phyloP scores from a whole-genome alignment of 23 tunicate genomes.

The Botrylloides violaceus region DNA sequence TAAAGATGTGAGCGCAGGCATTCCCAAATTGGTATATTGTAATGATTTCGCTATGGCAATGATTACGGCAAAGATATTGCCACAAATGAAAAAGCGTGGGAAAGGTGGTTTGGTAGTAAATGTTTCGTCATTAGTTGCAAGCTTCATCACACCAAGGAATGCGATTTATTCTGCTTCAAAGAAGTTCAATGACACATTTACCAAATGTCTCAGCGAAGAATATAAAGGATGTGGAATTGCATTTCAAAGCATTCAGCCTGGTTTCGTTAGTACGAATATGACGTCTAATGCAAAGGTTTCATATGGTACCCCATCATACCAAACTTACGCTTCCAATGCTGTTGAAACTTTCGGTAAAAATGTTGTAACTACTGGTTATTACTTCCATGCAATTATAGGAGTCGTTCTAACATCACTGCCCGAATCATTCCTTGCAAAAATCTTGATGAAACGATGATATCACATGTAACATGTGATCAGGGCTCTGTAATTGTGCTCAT shows the following conservation, averaged over 20 bases:
- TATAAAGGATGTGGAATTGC: slow-evolving; percentile 50
- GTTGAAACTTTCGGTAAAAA: slow-evolving; percentile 53
- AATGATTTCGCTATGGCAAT: slow-evolving; percentile 43
- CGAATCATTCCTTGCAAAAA: slow-evolving; percentile 12
- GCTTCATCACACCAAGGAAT: slow-evolving; percentile 36
- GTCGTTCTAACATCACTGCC: slow-evolving; percentile 10
- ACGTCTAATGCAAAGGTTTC: slow-evolving; percentile 41
- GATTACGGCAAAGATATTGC: slow-evolving; percentile 49
- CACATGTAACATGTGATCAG: no score
- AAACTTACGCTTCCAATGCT: slow-evolving; percentile 27
- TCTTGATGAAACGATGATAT: not conserved
- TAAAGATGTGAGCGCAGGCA: slow-evolving; percentile 16
- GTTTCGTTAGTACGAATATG: slow-evolving; percentile 55
- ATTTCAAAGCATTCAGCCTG: slow-evolving; percentile 62
- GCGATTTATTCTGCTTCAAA: slow-evolving; percentile 70
- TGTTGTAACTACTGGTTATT: slow-evolving; percentile 40
- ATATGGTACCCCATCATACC: slow-evolving; percentile 35
- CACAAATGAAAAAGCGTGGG: slow-evolving; percentile 33
- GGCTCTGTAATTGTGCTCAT: no score
- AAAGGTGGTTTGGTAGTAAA: slow-evolving; percentile 59
- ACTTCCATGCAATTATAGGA: slow-evolving; percentile 53
- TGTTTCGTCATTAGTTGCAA: slow-evolving; percentile 56
- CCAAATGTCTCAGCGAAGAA: slow-evolving; percentile 37
- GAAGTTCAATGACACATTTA: slow-evolving; percentile 64
- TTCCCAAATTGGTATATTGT: slow-evolving; percentile 28